These are phyloP conservation scores for Epinotia bilunana DNA, from an alignment of 2,888 invertebrate genomes.

Conservation along the genomic window DNA sequence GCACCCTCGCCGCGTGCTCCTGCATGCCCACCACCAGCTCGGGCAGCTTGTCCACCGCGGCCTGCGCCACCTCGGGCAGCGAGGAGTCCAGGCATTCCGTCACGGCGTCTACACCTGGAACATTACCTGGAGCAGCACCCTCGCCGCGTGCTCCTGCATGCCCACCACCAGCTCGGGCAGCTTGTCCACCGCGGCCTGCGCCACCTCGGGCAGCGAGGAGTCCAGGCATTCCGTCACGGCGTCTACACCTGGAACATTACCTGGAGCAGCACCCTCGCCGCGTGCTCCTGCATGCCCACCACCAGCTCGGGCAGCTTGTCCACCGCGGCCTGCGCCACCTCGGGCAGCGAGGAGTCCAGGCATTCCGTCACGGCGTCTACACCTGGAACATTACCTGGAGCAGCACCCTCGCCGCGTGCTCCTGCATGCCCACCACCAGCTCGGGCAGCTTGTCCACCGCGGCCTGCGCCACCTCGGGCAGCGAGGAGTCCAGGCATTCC, in stretches of 20 bases:
- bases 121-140: constrained; percentile 85
- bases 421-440: constrained; percentile 90
- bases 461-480: constrained; percentile 91
- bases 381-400: constrained; percentile 57
- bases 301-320: constrained; percentile 86
- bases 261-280: constrained; percentile 87
- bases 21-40: constrained; percentile 93
- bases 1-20: constrained; percentile 91
- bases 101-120: constrained; percentile 88
- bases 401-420: constrained; percentile 91
- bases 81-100: constrained; percentile 92
- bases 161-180: constrained; percentile 86
- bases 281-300: constrained; percentile 93
- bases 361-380: background rate
- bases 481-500: constrained; percentile 83
- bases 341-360: constrained; percentile 88
- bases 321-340: constrained; percentile 90
- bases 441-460: constrained; percentile 88
- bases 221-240: constrained; percentile 66
- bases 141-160: constrained; percentile 93
- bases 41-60: constrained; percentile 92
- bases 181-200: constrained; percentile 90
- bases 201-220: constrained; percentile 90
- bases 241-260: background rate
- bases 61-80: constrained; percentile 91